These are phyloP conservation scores for Myotis brandtii DNA, from an alignment of 2,113 vertebrate species.

Conservation along the genomic window DNA sequence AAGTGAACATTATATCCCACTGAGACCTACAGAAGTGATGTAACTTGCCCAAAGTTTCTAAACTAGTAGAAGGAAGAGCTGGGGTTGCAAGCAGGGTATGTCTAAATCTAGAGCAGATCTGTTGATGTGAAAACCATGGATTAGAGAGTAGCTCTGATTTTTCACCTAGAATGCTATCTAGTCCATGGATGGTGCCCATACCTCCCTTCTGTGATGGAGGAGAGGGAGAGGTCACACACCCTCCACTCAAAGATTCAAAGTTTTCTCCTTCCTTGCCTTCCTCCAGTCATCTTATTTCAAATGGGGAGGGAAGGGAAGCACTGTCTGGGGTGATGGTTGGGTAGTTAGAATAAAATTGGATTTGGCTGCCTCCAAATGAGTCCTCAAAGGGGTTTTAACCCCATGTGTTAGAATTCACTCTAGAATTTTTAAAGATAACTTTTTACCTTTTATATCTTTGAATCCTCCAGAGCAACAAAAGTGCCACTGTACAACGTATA, in stretches of 20 bases:
- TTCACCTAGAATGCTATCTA: background rate
- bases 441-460: background rate
- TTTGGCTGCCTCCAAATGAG: background rate
- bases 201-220: background rate
- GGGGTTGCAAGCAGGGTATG: background rate
- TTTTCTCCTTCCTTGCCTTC: background rate
- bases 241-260: background rate
- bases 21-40: background rate
- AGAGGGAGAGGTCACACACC: background rate
- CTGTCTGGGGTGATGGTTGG: background rate
- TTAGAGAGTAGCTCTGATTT: background rate
- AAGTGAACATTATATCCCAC: background rate
- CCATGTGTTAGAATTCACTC: background rate
- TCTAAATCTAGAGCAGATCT: background rate
- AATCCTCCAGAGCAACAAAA: background rate
- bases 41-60: background rate
- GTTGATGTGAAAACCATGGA: background rate
- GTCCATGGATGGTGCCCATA: background rate
- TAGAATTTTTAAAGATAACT: background rate
- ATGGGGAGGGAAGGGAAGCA: background rate
- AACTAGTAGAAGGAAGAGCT: background rate
- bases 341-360: background rate
- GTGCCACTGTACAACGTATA: background rate
- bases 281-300: background rate
- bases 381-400: background rate